Base-by-base conservation (phyloP, 2,113 vertebrate genomes). In the Ardeotis arabs region DNA sequence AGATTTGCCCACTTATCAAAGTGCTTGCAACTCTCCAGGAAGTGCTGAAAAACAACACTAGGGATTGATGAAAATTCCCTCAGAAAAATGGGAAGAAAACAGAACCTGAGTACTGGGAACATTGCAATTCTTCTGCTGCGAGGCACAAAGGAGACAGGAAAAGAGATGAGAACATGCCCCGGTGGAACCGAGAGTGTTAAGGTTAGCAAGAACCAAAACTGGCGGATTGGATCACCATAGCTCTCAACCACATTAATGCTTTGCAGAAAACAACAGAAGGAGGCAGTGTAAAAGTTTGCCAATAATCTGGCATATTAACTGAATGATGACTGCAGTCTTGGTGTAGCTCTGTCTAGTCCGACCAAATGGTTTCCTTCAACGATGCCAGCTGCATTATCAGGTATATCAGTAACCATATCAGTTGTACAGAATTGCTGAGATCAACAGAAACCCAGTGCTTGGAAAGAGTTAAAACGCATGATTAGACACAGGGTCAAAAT, bases 391-490 rank as follows among this genome's bases (percentile, higher is more conserved):
- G 22, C n/a, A 6, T 85, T 96, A 95, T 90, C 82, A 93, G 78
- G 77, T 88, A 75, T 94, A 96, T 96, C 93, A 97, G 70, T 73
- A 95, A 90, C 87, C 76, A 41, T 94, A 96, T 96, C 95, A 96
- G 95, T 97, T 96, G 81, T 58, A 95, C 59, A 79, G 84, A 97
- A 95, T 84, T 95, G 96, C 90, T 95, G 96, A 97, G 93, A 95
- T 93, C 90, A 95, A 97, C 83, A 96, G 89, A 96, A 97, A 95
- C 70, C 47, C 31, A 92, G 56, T 3, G 31, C 77, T 97, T 97
- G 96, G 96, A 97, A 97, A 96, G 94, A 97, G 93, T 97, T 97
- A 96, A 97, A 96, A 97, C 91, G 8, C 86, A 55, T 78, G 67
- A 94, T 97, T 96, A 97, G 95, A 96, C 83, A 66, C 15, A 35